Conservation (phyloP, 2,113 vertebrate genomes). For the Alouatta palliata region DNA sequence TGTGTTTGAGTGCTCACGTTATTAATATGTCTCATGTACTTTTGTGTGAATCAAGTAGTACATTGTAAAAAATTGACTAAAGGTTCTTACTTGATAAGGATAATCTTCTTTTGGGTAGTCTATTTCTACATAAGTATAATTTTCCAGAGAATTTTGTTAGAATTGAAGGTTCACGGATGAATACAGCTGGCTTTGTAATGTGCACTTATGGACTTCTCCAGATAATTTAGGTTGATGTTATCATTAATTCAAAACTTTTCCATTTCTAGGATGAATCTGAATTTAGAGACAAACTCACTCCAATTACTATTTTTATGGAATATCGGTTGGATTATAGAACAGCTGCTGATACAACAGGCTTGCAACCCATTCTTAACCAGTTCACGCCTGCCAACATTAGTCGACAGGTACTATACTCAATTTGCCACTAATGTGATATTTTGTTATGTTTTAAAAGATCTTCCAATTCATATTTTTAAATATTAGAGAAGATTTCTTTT, state of each 20-base stretch:
- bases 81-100: neutral
- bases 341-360: constrained; percentile 88
- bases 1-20: neutral
- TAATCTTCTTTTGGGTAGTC: neutral
- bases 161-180: neutral
- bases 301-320: constrained; percentile 96
- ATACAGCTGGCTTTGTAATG: neutral
- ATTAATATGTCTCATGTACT: neutral
- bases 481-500: neutral
- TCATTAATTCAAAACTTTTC: neutral
- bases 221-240: neutral
- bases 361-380: constrained; percentile 93
- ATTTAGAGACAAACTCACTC: constrained; percentile 97
- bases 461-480: neutral
- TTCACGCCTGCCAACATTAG: constrained; percentile 92
- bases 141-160: neutral
- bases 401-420: constrained; percentile 89
- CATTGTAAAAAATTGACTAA: neutral
- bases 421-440: neutral
- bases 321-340: constrained; percentile 91
- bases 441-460: neutral
- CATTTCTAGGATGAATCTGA: constrained; percentile 92
- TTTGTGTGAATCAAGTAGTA: neutral
- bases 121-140: neutral
- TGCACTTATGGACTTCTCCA: neutral